These are phyloP conservation scores for Cephalopholis sonnerati DNA, from an alignment of 2,113 vertebrate genomes.

Conservation along the genomic window DNA sequence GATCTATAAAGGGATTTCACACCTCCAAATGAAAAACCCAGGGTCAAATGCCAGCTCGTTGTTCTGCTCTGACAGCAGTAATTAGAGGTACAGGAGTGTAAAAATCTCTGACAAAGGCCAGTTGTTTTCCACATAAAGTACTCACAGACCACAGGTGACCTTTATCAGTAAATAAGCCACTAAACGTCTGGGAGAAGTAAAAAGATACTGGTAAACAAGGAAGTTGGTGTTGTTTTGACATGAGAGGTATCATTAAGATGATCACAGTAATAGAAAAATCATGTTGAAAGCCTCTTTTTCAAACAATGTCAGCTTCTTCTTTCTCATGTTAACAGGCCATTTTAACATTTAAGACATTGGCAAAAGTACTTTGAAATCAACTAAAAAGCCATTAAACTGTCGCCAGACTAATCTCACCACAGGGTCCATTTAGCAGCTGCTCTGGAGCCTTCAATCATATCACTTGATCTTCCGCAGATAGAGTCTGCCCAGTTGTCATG, in stretches of 20 bases:
- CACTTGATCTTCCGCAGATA: too few relatives aligned
- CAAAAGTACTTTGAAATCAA: neutral
- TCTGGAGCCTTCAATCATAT: neutral
- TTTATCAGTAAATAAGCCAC: neutral
- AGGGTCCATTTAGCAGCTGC: neutral
- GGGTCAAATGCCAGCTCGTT: slow-evolving; percentile 8
- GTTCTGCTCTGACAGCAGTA: neutral
- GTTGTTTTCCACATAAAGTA: neutral
- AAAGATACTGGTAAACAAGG: neutral
- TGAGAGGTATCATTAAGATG: neutral
- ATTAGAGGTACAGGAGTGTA: neutral
- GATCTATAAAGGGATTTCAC: slow-evolving; percentile 21
- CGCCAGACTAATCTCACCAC: neutral
- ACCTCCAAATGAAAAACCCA: neutral
- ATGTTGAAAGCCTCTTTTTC: neutral
- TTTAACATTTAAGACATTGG: neutral
- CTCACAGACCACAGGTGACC: neutral
- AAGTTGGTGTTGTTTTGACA: neutral
- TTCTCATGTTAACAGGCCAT: neutral
- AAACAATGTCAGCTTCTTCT: neutral
- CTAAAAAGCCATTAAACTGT: neutral
- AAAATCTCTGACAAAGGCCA: neutral
- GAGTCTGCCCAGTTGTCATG: neutral
- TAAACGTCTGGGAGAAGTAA: neutral
- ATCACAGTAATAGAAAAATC: neutral